A percentile compares a stretch with the other conserved stretches of the same genome.
Conservation (phyloP, 2,888 invertebrate species). For the Amblyjoppa fuscipennis region DNA sequence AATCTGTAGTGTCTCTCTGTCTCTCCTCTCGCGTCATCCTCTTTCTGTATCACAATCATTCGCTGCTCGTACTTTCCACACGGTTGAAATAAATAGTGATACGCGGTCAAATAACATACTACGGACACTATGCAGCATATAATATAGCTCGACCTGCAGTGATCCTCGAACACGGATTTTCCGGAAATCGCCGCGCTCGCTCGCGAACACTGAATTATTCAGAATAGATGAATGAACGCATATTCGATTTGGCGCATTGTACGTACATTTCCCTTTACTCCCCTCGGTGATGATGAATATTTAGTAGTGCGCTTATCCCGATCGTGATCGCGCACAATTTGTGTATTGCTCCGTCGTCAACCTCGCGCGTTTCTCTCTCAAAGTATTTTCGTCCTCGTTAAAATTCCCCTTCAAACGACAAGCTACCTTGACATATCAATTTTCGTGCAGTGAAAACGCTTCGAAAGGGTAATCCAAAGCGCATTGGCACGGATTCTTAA, state of each 20-base stretch:
- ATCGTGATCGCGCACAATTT: constrained; percentile 71
- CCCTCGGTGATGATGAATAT: constrained; percentile 72
- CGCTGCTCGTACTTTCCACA: background rate
- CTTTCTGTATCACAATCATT: background rate
- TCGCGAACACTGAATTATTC: constrained; percentile 64
- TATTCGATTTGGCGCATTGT: constrained; percentile 59
- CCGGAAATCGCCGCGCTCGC: constrained; percentile 44
- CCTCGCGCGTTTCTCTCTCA: constrained; percentile 20
- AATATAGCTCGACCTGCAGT: constrained; percentile 34
- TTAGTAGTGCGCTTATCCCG: constrained; percentile 75
- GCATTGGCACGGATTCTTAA: background rate
- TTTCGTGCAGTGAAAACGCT: background rate
- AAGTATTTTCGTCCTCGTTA: background rate
- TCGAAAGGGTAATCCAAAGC: background rate
- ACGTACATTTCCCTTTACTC: constrained; percentile 50
- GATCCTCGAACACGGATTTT: constrained; percentile 49
- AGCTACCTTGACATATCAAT: background rate
- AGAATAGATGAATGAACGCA: constrained; percentile 64
- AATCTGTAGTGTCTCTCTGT: background rate
- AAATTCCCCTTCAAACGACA: background rate
- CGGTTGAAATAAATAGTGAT: constrained; percentile 47
- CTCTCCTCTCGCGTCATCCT: background rate
- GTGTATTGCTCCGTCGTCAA: constrained; percentile 50
- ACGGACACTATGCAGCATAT: constrained; percentile 33
- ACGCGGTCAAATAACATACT: constrained; percentile 41